phyloP scores from a whole-genome alignment of 2,113 vertebrate genomes.

The Lophochroa leadbeateri region DNA sequence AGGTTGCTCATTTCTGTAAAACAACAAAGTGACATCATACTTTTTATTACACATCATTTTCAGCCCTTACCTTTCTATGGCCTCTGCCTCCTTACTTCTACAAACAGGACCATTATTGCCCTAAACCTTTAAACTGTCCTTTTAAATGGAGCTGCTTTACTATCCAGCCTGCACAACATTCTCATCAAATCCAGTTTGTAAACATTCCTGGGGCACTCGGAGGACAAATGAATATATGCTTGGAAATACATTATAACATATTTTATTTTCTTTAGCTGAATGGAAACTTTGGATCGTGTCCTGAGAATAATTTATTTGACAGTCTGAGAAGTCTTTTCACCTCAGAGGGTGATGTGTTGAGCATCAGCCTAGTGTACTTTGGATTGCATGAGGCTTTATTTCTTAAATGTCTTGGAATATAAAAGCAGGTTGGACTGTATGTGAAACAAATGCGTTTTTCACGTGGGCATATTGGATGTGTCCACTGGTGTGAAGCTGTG shows the following conservation, averaged over 20 bases:
- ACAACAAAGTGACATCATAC: conserved; percentile 43
- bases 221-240: conserved; percentile 62
- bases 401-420: background rate
- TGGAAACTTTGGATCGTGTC: conserved; percentile 52
- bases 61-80: conserved; percentile 43
- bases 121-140: conserved; percentile 46
- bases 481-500: conserved; percentile 4
- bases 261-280: conserved; percentile 58
- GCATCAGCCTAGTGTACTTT: background rate
- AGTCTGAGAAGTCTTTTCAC: conserved; percentile 56
- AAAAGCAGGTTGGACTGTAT: background rate
- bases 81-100: background rate
- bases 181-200: conserved; percentile 58
- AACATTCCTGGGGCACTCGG: conserved; percentile 56
- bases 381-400: background rate
- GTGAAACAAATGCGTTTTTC: background rate
- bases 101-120: conserved; percentile 55
- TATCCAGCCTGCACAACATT: conserved; percentile 17
- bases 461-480: background rate
- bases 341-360: background rate
- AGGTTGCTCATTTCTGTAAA: conserved; percentile 52
- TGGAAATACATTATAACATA: conserved; percentile 64
- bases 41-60: conserved; percentile 63
- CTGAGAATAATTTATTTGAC: conserved; percentile 61
- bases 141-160: conserved; percentile 52